Base-by-base conservation (phyloP, 2,113 vertebrate genomes). In the Columba janthina region DNA sequence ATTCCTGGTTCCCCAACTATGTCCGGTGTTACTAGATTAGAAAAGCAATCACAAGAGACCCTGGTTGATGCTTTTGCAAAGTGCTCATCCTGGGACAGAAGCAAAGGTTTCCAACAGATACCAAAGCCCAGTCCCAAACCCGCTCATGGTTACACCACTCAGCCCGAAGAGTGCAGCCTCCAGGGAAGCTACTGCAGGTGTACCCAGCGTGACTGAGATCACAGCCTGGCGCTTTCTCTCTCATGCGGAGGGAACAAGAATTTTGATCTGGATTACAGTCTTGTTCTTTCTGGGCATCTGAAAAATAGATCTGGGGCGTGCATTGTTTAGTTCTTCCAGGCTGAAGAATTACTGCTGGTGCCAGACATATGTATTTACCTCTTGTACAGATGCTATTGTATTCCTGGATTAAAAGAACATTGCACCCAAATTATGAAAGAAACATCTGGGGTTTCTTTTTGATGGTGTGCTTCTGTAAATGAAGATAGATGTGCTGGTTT, bases 361-460 rank as follows among this genome's bases (percentile, higher is more conserved):
- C 89, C 85, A 93, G 88, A 93, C 76, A 48, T 50, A 94, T 3
- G 36, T 79, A 93, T 97, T 87, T 92, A 81, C 89, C 67, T 79
- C 60, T 92, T 25, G 11, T 64, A 67, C 42, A 95, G 62, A 91
- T 75, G 95, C 71, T 60, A 80, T 60, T 11, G 0, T 80, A 80
- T 76, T 92, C 62, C 69, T 90, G 65, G 75, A 88, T 50, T 93
- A 91, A 96, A 97, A 93, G 48, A 93, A 12, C 60, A 85, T 15
- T 61, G 64, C 61, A 85, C 78, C 69, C 56, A 86, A 97, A 82
- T 6, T 48, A 96, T 90, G 54, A 77, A 72, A 96, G 86, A 91
- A 96, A 79, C 91, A 96, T 91, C 75, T 94, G 91, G 69, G 48
- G 29, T 72, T 73, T 83, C 75, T 89, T 93, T 96, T 93, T 93